Conservation (phyloP, 1,140 invertebrate genomes). For the Sitobion miscanthi region DNA sequence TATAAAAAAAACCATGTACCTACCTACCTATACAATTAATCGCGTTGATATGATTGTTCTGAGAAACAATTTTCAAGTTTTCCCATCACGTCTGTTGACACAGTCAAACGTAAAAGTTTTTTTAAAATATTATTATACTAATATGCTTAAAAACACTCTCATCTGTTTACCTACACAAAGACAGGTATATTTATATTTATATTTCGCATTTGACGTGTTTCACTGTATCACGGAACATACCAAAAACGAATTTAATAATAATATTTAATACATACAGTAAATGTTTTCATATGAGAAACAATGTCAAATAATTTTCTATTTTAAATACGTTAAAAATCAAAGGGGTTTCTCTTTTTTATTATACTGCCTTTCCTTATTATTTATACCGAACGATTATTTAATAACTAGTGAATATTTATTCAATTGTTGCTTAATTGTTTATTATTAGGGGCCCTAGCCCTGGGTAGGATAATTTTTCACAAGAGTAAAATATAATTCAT, state of each 20-base stretch:
- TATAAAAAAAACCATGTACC: not conserved
- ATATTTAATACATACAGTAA: not conserved
- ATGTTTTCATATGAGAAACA: not conserved
- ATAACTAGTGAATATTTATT: not conserved
- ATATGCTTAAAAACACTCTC: not conserved
- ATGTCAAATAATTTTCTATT: not conserved
- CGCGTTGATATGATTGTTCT: not conserved
- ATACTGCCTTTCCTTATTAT: not conserved
- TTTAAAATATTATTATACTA: not conserved
- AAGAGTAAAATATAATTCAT: not conserved
- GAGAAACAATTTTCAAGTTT: not conserved
- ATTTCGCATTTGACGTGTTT: not conserved
- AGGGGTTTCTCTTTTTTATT: too few species aligned
- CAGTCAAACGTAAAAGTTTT: not conserved
- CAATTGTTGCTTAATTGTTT: not conserved
- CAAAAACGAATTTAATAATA: not conserved
- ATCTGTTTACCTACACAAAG: not conserved
- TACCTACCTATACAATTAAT: not conserved
- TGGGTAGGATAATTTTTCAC: not conserved
- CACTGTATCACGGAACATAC: not conserved
- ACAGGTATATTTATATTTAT: not conserved
- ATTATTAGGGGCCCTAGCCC: not conserved
- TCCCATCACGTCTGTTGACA: not conserved
- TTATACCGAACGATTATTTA: not conserved
- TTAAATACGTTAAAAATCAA: not conserved